phyloP scores from a whole-genome alignment of 2,797 vertebrate species.

The Pteropus rufus region DNA sequence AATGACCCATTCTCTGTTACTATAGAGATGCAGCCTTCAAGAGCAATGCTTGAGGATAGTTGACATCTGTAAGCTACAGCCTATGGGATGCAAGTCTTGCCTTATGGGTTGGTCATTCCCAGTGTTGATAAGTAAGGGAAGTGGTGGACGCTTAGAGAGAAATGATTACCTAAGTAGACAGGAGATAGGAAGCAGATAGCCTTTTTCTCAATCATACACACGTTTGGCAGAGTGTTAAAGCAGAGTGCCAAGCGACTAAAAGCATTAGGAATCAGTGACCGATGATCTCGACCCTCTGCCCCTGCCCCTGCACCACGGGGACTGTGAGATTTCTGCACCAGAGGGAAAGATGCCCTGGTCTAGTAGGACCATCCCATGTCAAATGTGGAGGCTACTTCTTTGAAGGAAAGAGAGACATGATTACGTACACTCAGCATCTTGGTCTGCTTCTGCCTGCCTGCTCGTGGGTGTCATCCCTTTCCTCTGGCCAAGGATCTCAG shows the following conservation, averaged over 20 bases:
- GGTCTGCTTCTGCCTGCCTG: not conserved
- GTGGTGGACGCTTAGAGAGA: not conserved
- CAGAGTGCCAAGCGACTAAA: not conserved
- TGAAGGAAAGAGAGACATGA: not conserved
- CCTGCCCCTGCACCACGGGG: fast-evolving
- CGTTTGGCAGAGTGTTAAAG: not conserved
- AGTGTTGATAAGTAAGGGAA: not conserved
- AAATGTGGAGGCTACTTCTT: not conserved
- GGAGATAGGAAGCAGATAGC: not conserved
- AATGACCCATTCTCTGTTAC: not conserved
- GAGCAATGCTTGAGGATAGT: not conserved
- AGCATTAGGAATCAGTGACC: not conserved
- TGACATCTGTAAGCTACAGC: not conserved
- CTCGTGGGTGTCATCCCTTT: not conserved
- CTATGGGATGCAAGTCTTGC: not conserved
- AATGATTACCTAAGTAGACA: too few species aligned
- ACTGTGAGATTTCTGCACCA: not conserved
- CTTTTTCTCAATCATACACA: not conserved
- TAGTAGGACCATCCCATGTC: not conserved
- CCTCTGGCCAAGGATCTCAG: not conserved
- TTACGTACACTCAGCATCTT: not conserved
- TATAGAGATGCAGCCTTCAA: not conserved
- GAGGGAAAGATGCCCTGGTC: not conserved
- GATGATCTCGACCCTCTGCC: not conserved
- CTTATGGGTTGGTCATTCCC: not conserved